A percentile compares a stretch with the other conserved stretches of the same genome.
Conservation (phyloP, 2,888 invertebrate species). For the Cephonodes hylas region DNA sequence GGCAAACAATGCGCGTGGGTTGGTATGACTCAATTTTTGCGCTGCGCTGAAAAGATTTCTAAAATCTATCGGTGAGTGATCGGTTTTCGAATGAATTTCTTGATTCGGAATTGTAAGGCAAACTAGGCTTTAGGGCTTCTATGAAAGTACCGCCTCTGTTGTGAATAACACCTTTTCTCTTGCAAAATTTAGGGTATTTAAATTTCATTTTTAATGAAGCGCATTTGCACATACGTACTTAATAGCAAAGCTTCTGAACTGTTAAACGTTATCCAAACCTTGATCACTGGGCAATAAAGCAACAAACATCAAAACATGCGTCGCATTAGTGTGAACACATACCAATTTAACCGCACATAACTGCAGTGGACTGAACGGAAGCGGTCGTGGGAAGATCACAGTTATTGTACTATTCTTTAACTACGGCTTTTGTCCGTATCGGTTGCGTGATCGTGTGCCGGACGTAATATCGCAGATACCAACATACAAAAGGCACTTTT, state of each 20-base stretch:
- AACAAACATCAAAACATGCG: neutral
- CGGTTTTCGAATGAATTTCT: neutral
- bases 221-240: too few relatives aligned
- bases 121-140: too few relatives aligned
- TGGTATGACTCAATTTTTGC: neutral
- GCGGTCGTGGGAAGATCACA: slow-evolving; percentile 50
- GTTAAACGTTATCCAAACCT: too few relatives aligned
- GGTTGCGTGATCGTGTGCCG: slow-evolving; percentile 28
- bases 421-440: slow-evolving; percentile 21
- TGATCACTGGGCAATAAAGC: neutral
- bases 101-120: too few relatives aligned
- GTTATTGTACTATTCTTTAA: slow-evolving; percentile 46
- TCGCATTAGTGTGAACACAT: neutral
- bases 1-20: neutral
- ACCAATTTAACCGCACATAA: slow-evolving; percentile 24
- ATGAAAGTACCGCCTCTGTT: too few relatives aligned
- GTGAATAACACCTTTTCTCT: too few relatives aligned
- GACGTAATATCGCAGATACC: slow-evolving; percentile 18
- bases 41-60: neutral
- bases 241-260: too few relatives aligned
- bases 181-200: too few relatives aligned
- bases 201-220: too few relatives aligned
- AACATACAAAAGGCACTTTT: slow-evolving; percentile 38
- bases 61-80: neutral
- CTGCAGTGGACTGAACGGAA: slow-evolving; percentile 32